Base-by-base conservation (phyloP, 2,113 vertebrate species). In the Nibea coibor region DNA sequence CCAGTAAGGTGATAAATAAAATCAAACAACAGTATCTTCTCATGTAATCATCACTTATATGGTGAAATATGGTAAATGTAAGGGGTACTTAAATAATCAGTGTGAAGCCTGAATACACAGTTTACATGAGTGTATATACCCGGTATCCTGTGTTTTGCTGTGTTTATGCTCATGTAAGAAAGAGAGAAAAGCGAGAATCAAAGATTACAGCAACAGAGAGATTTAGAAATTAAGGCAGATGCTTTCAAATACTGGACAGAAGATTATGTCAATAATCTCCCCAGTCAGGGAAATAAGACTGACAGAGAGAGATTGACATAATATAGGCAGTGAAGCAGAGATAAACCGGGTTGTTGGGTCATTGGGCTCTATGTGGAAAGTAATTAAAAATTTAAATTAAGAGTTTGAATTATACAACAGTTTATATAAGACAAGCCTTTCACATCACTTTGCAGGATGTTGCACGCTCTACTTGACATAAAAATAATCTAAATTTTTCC, bases 201-300 rank as follows among this genome's bases (percentile, higher is more conserved):
- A 58, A 79, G 73, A 86, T 88, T 81, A 78, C 51, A 56, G 47
- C 69, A 35, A 54, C 70, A 70, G 65, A 75, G 59, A 83, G 88
- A 75, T 89, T 84, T 87, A 58, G 65, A 78, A 64, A 80, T 82
- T 62, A 65, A 90, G 86, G 82, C 94, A 92, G 91, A 92, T 92
- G 92, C 76, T 93, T 91, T 91, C 73, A 77, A 89, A 84, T 81
- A 45, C 63, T 86, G 76, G 69, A 80, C 82, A 73, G 84, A 67
- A 91, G 92, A 93, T 93, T 93, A 94, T 79, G 81, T 81, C 74
- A 81, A 82, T 93, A 92, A 94, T 93, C 93, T 92, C 87, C 78
- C 77, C 79, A 77, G 86, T 91, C 83, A 84, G 75, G 72, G 48
- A 50, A 87, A 78, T 71, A 39, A 82, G 53, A 67, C 22, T 11